A percentile compares a stretch with the other conserved stretches of the same genome.
Conservation (phyloP, 2,797 vertebrate genomes). For the Luscinia megarhynchos region DNA sequence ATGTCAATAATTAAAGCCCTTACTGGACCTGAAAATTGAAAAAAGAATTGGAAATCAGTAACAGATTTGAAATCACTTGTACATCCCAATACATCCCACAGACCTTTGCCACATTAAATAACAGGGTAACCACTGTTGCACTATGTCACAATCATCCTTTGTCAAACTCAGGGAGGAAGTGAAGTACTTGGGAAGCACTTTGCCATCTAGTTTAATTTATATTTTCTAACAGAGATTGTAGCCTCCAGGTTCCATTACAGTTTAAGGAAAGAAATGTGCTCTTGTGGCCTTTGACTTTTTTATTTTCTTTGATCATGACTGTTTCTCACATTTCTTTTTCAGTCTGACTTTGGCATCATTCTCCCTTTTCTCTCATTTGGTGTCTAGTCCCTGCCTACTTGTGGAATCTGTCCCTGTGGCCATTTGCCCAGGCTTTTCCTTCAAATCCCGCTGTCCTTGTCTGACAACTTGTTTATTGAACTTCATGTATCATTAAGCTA, state of each 20-base stretch:
- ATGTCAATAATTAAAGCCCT: neutral
- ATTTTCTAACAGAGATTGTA: neutral
- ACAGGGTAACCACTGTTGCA: neutral
- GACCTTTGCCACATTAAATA: neutral
- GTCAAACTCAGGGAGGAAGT: neutral
- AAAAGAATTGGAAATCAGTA: neutral
- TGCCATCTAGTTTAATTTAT: neutral
- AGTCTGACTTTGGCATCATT: neutral
- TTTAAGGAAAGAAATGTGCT: neutral
- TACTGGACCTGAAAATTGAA: neutral
- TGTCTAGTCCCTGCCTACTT: neutral
- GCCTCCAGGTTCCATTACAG: neutral
- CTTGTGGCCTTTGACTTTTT: neutral
- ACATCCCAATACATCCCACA: neutral
- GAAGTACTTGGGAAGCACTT: neutral
- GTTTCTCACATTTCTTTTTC: neutral
- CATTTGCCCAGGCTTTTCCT: neutral
- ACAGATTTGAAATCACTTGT: neutral
- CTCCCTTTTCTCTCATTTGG: neutral
- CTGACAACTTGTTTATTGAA: neutral
- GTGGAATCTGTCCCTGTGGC: neutral
- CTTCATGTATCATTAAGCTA: neutral
- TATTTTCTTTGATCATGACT: neutral
- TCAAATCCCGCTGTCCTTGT: neutral
- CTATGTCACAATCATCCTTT: neutral